Evolutionary conservation across 30 jellyfish, hydroid and myxozoan species (phyloP).

Genomic region (Rhopilema esculentum): DNA sequence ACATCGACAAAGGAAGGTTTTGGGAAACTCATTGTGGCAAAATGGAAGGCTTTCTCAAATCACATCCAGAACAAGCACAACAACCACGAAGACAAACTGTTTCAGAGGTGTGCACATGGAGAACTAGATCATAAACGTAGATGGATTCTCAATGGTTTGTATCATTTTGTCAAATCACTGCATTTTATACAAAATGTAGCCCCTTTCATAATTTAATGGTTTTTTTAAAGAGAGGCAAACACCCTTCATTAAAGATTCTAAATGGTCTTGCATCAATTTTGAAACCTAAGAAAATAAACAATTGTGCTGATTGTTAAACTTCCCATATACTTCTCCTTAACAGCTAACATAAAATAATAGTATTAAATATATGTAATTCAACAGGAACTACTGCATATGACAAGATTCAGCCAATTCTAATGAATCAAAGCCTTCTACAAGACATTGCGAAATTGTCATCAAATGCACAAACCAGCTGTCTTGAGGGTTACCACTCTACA

Average conservation of each 20-base stretch:
- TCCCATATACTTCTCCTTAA: not conserved
- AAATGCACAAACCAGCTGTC: not conserved
- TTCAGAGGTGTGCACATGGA: not conserved
- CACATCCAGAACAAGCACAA: not conserved
- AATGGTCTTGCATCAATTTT: not conserved
- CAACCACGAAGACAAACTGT: not conserved
- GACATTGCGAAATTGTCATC: not conserved
- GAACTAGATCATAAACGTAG: not conserved
- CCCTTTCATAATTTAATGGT: not conserved
- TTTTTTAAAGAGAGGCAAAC: not conserved
- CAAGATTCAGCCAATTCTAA: not conserved
- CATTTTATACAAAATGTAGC: not conserved
- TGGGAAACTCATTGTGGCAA: slow-evolving; percentile 8
- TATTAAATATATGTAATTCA: not conserved
- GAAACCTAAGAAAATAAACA: not conserved
- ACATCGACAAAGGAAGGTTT: slow-evolving; percentile 13
- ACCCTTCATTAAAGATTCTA: not conserved
- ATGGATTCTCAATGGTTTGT: not conserved
- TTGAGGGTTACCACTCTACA: not conserved
- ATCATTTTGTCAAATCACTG: not conserved
- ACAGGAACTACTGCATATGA: not conserved
- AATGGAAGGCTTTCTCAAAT: slow-evolving; percentile 1
- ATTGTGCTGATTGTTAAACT: not conserved
- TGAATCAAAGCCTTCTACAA: not conserved
- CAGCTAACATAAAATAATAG: not conserved